A percentile compares a stretch with the other conserved stretches of the same genome.
phyloP scores from a whole-genome alignment of 2,888 invertebrate genomes.

The Furcula furcula region DNA sequence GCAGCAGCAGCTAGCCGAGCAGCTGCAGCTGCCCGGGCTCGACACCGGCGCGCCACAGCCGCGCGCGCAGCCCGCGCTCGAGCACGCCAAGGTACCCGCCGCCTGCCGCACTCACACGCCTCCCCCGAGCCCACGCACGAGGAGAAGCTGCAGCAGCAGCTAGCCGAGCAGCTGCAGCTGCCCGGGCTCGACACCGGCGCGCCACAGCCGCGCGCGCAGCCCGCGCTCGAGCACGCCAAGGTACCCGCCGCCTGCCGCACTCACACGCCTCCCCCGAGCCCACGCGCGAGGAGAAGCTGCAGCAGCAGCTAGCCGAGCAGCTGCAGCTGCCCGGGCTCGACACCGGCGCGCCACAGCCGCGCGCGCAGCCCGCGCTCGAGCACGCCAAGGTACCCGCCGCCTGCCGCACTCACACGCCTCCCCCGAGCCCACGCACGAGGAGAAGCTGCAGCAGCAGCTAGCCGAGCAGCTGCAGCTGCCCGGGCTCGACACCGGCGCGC shows the following conservation, averaged over 20 bases:
- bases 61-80: conserved; percentile 42
- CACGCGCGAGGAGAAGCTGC: conserved; percentile 86
- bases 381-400: conserved; percentile 48
- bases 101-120: too few relatives aligned
- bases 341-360: conserved; percentile 78
- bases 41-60: conserved; percentile 82
- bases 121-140: conserved; percentile 65
- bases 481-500: conserved; percentile 86
- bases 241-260: too few relatives aligned
- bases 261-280: too few relatives aligned
- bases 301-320: conserved; percentile 92
- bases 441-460: conserved; percentile 91
- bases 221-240: conserved; percentile 51
- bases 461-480: conserved; percentile 92
- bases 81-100: conserved; percentile 48
- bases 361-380: conserved; percentile 44
- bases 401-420: too few relatives aligned
- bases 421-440: conserved; percentile 74
- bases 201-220: conserved; percentile 48
- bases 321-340: conserved; percentile 90
- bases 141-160: conserved; percentile 91
- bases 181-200: conserved; percentile 88
- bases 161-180: conserved; percentile 91
- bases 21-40: conserved; percentile 90
- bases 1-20: conserved; percentile 92